These are phyloP conservation scores for Porphyrio hochstetteri DNA, from an alignment of 2,113 vertebrate genomes.

Conservation along the genomic window DNA sequence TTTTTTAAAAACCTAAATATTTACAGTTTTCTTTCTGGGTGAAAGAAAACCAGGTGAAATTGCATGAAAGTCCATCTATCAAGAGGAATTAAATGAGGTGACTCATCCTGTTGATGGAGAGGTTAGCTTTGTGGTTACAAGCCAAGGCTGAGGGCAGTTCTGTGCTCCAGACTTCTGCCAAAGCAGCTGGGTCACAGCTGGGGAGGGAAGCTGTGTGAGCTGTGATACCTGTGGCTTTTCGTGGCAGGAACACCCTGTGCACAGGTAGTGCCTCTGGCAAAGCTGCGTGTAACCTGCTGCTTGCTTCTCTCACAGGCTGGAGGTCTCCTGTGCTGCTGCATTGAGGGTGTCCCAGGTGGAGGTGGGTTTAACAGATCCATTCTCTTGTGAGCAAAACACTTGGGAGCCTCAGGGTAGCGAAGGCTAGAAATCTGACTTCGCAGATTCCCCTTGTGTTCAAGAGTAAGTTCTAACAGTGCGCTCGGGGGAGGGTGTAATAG, in stretches of 20 bases:
- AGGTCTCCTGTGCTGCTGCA: not conserved
- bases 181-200: not conserved
- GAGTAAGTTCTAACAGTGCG: not conserved
- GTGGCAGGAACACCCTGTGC: not conserved
- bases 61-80: slow-evolving; percentile 16
- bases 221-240: not conserved
- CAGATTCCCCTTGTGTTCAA: not conserved
- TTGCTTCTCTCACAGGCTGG: not conserved
- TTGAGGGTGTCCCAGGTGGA: not conserved
- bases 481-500: not conserved
- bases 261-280: not conserved
- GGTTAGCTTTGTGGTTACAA: not conserved
- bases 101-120: not conserved
- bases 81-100: slow-evolving; percentile 43
- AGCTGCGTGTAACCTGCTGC: not conserved
- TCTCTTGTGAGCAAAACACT: rapidly evolving
- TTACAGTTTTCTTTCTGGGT: slow-evolving; percentile 54
- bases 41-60: slow-evolving; percentile 53
- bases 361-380: not conserved
- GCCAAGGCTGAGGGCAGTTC: not conserved
- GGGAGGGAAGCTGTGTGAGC: not conserved
- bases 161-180: slow-evolving; percentile 24
- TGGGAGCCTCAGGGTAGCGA: not conserved
- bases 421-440: not conserved
- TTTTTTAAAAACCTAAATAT: slow-evolving; percentile 51